A percentile compares a stretch with the other conserved stretches of the same genome.
Conservation (phyloP, 2,888 invertebrate species). For the Graphium colonna region DNA sequence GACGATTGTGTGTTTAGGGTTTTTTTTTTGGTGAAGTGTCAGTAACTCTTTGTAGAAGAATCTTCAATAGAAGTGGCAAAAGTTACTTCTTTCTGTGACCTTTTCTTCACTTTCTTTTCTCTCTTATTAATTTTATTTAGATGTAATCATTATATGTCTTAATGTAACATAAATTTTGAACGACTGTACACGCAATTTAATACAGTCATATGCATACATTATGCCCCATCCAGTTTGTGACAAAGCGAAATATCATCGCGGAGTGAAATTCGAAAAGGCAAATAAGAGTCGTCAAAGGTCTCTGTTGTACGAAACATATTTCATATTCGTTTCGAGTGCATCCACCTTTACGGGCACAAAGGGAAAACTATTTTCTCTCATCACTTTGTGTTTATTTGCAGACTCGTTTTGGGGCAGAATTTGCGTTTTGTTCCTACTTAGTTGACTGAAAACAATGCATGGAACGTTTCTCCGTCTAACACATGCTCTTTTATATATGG, state of each 20-base stretch:
- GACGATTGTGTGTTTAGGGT: too few relatives aligned
- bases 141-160: too few relatives aligned
- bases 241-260: neutral
- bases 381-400: neutral
- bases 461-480: neutral
- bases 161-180: too few relatives aligned
- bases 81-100: too few relatives aligned
- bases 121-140: too few relatives aligned
- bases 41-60: too few relatives aligned
- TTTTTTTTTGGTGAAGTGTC: too few relatives aligned
- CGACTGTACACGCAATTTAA: too few relatives aligned
- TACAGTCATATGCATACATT: too few relatives aligned
- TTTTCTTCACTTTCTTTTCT: too few relatives aligned
- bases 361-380: neutral
- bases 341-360: conserved; percentile 12
- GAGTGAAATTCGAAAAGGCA: conserved; percentile 9
- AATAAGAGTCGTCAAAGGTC: conserved; percentile 17
- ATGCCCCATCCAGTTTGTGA: neutral
- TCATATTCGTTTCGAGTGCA: conserved; percentile 11
- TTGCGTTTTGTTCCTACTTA: neutral
- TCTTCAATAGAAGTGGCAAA: too few relatives aligned
- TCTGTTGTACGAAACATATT: conserved; percentile 6
- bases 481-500: neutral
- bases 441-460: neutral
- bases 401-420: neutral